Percentiles rank a stretch among this genome's conserved stretches.
Conservation (phyloP, 2,797 vertebrate genomes). For the Rhyacichthys aspro region DNA sequence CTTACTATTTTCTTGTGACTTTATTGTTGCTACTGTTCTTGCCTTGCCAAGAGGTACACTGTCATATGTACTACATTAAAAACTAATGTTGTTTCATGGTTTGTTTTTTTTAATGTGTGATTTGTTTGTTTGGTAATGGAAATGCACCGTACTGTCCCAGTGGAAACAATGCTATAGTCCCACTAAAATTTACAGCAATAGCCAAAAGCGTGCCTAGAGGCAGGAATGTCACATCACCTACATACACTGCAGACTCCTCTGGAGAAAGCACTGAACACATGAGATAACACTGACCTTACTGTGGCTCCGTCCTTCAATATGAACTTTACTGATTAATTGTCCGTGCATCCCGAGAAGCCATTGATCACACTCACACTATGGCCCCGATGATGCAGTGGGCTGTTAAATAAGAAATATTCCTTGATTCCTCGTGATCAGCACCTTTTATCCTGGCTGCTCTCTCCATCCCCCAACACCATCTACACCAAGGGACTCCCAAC, state of each 20-base stretch:
- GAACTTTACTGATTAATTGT: slow-evolving; percentile 74
- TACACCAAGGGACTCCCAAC: slow-evolving; percentile 22
- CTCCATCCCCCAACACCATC: slow-evolving; percentile 26
- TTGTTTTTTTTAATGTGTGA: too few relatives aligned
- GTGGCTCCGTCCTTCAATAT: slow-evolving; percentile 74
- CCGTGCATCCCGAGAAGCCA: slow-evolving; percentile 43
- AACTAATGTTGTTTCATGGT: too few relatives aligned
- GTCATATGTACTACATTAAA: too few relatives aligned
- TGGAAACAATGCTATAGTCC: too few relatives aligned
- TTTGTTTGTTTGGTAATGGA: too few relatives aligned
- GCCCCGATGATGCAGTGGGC: slow-evolving; percentile 51
- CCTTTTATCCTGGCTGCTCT: slow-evolving; percentile 39
- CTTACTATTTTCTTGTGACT: too few relatives aligned
- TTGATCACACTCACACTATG: slow-evolving; percentile 67
- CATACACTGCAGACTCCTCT: slow-evolving; percentile 18
- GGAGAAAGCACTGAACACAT: slow-evolving; percentile 53
- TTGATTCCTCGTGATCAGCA: slow-evolving; percentile 56
- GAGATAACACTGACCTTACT: slow-evolving; percentile 74
- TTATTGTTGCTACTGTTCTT: too few relatives aligned
- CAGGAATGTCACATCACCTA: slow-evolving; percentile 12
- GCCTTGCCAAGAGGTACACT: too few relatives aligned
- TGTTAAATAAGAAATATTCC: slow-evolving; percentile 72
- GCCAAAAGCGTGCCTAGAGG: slow-evolving; percentile 31
- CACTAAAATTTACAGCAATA: slow-evolving; percentile 13
- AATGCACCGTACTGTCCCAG: not conserved